Conservation (phyloP, 2,797 vertebrate genomes). For the Tiaroga cobitis region DNA sequence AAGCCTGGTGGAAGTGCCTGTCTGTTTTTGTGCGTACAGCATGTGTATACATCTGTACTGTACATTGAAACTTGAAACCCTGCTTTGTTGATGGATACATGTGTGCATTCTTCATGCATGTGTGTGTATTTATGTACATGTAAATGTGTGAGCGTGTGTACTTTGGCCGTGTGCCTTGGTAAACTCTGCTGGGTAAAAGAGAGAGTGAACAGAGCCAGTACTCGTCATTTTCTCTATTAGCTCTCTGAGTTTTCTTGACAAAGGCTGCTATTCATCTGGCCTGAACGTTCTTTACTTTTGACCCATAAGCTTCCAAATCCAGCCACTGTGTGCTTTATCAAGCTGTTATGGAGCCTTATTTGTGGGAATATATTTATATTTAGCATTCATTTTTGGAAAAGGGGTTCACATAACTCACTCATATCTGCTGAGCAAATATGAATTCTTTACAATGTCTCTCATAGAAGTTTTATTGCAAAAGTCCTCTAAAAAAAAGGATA, state of each 20-base stretch:
- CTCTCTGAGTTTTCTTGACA: constrained; percentile 72
- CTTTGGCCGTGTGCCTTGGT: constrained; percentile 74
- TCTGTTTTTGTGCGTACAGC: constrained; percentile 6
- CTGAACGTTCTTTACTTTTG: constrained; percentile 67
- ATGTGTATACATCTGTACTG: not conserved
- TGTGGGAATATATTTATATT: constrained; percentile 72
- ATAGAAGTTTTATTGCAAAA: not conserved
- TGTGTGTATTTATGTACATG: constrained; percentile 49
- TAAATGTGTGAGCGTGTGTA: constrained; percentile 61
- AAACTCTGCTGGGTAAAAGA: constrained; percentile 67
- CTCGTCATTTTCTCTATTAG: constrained; percentile 78
- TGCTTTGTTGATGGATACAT: constrained; percentile 25
- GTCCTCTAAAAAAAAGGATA: not conserved
- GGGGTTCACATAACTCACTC: constrained; percentile 59
- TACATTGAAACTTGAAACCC: constrained; percentile 18
- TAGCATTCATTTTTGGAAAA: constrained; percentile 66
- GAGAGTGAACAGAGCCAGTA: constrained; percentile 65
- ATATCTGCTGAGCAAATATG: constrained; percentile 57
- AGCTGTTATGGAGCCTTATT: constrained; percentile 70
- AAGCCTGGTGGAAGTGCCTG: constrained; percentile 47
- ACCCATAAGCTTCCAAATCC: constrained; percentile 73
- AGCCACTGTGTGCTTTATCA: constrained; percentile 62
- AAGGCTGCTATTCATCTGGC: constrained; percentile 78
- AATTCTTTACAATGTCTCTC: constrained; percentile 22
- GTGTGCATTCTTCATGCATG: constrained; percentile 50